Conservation (phyloP, 2,113 vertebrate species). For the Percina caprodes region DNA sequence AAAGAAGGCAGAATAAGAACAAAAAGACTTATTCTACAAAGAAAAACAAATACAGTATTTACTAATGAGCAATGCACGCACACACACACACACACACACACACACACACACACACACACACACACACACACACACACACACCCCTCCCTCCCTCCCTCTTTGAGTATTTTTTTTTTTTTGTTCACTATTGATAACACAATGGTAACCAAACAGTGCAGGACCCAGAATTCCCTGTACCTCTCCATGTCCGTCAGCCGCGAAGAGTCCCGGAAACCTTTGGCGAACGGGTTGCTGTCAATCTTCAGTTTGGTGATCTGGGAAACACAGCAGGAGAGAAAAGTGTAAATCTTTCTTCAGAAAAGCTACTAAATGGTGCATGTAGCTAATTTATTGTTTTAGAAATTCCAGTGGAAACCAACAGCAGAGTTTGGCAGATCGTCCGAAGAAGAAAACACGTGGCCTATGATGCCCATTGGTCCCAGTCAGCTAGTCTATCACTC, state of each 20-base stretch:
- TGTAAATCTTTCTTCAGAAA: neutral
- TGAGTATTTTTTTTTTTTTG: slow-evolving; percentile 71
- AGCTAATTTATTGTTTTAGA: neutral
- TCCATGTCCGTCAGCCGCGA: slow-evolving; percentile 99
- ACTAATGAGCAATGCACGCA: slow-evolving; percentile 46
- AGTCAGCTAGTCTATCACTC: slow-evolving; percentile 72
- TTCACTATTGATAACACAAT: too few relatives aligned
- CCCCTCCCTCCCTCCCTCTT: slow-evolving; percentile 39
- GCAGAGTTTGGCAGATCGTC: neutral
- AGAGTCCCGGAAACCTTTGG: slow-evolving; percentile 99
- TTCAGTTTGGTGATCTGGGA: slow-evolving; percentile 98
- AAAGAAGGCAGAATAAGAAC: neutral
- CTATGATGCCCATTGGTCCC: neutral
- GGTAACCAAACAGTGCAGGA: slow-evolving; percentile 66
- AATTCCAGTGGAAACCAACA: neutral
- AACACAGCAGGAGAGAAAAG: slow-evolving; percentile 12
- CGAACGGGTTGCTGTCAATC: slow-evolving; percentile 99
- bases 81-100: slow-evolving; percentile 30
- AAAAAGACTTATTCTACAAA: neutral
- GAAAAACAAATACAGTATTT: slow-evolving; percentile 35
- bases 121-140: slow-evolving; percentile 37
- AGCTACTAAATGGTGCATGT: neutral
- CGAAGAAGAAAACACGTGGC: neutral
- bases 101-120: slow-evolving; percentile 38
- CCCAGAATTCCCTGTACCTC: slow-evolving; percentile 93